A percentile compares a stretch with the other conserved stretches of the same genome.
phyloP scores from a whole-genome alignment of 2,113 vertebrate species.

The Takifugu flavidus region DNA sequence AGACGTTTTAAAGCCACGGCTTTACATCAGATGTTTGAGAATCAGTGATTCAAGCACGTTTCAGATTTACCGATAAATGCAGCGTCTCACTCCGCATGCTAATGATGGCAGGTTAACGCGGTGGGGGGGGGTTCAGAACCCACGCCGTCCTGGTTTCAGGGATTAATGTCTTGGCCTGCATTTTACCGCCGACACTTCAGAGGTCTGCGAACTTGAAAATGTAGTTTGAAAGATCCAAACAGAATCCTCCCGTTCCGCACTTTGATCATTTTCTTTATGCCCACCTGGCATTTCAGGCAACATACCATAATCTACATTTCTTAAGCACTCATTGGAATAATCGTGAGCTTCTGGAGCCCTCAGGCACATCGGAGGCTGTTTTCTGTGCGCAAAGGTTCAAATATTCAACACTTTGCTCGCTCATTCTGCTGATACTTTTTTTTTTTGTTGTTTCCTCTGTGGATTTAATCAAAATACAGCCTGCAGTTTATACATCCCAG shows the following conservation, averaged over 20 bases:
- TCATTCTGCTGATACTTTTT: slow-evolving; percentile 25
- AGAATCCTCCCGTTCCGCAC: slow-evolving; percentile 33
- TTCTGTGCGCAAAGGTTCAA: slow-evolving; percentile 32
- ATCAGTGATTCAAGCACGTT: slow-evolving; percentile 36
- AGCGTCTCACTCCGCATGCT: slow-evolving; percentile 25
- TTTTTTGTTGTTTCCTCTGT: slow-evolving; percentile 7
- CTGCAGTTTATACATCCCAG: slow-evolving; percentile 72
- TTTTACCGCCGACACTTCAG: slow-evolving; percentile 48
- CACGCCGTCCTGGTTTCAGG: slow-evolving; percentile 16
- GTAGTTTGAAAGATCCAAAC: slow-evolving; percentile 39
- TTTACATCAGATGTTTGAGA: slow-evolving; percentile 41
- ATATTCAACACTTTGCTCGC: slow-evolving; percentile 38
- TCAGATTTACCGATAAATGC: slow-evolving; percentile 46
- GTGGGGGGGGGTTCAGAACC: slow-evolving; percentile 36
- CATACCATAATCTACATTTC: slow-evolving; percentile 40
- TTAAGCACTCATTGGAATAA: slow-evolving; percentile 43
- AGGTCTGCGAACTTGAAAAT: slow-evolving; percentile 33
- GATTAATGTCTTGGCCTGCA: slow-evolving; percentile 19
- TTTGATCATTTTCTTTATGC: slow-evolving; percentile 56
- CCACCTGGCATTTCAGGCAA: slow-evolving; percentile 53
- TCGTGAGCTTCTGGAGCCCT: slow-evolving; percentile 27
- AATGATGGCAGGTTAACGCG: slow-evolving; percentile 34
- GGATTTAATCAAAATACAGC: slow-evolving; percentile 43
- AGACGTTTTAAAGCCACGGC: too few species aligned
- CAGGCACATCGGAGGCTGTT: slow-evolving; percentile 38